A percentile compares a stretch with the other conserved stretches of the same genome.
phyloP scores from a whole-genome alignment of 2,888 invertebrate genomes.

The Acleris laterana region DNA sequence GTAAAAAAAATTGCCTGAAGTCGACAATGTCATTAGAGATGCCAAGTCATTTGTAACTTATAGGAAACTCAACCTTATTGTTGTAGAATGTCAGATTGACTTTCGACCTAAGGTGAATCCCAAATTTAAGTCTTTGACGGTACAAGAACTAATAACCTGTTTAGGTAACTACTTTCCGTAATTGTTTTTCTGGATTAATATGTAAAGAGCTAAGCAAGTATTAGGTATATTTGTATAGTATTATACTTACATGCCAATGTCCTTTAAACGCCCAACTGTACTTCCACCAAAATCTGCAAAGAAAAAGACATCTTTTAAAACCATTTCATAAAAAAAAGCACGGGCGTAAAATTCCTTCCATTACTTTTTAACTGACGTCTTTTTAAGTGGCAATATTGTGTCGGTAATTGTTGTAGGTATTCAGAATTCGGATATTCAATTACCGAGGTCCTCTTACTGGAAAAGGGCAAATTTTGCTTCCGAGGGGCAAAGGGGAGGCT shows the following conservation, averaged over 20 bases:
- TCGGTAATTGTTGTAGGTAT: conserved; percentile 48
- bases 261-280: not conserved
- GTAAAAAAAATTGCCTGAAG: too few species aligned
- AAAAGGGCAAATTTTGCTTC: conserved; percentile 39
- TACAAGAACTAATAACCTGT: too few species aligned
- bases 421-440: conserved; percentile 48
- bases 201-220: not conserved
- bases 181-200: not conserved
- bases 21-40: too few species aligned
- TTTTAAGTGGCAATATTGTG: conserved; percentile 47
- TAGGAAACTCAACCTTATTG: too few species aligned
- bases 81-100: too few species aligned
- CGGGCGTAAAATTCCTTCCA: not conserved
- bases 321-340: not conserved
- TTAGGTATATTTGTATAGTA: too few species aligned
- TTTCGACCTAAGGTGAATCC: too few species aligned
- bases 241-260: conserved; percentile 25
- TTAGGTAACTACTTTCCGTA: too few species aligned
- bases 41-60: too few species aligned
- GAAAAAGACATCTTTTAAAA: not conserved
- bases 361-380: conserved; percentile 38
- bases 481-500: conserved; percentile 35
- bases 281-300: conserved; percentile 23
- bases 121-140: too few species aligned
- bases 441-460: conserved; percentile 43